Percentiles rank a stretch among this genome's conserved stretches.
Conservation (phyloP, 1,140 invertebrate species). For the Lamellibrachia luymesi region DNA sequence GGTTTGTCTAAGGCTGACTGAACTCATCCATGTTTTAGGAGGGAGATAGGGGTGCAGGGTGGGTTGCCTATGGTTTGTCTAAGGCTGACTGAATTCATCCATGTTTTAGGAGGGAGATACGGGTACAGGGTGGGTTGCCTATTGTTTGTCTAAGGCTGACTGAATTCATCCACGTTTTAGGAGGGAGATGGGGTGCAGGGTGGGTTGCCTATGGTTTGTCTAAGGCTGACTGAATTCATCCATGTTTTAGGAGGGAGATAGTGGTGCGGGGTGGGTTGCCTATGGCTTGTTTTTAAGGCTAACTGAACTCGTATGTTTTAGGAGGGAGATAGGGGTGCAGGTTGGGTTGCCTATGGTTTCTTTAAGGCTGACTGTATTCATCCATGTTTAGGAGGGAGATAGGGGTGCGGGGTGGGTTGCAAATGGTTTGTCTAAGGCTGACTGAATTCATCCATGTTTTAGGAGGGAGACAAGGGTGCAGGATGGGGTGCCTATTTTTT, state of each 20-base stretch:
- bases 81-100: no score
- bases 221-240: not conserved
- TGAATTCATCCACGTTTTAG: no score
- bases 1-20: no score
- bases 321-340: no score
- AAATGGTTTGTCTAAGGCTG: not conserved
- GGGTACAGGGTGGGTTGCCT: not conserved
- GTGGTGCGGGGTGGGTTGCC: slow-evolving; percentile 77
- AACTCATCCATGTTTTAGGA: no score
- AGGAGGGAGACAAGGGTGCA: slow-evolving; percentile 77
- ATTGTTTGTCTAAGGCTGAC: not conserved
- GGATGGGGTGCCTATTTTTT: slow-evolving; percentile 76
- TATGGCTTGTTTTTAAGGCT: slow-evolving; percentile 71
- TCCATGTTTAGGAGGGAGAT: no score
- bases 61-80: no score
- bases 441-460: slow-evolving; percentile 8
- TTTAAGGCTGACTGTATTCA: no score
- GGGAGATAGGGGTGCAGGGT: no score
- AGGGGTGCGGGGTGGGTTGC: no score
- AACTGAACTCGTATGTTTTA: slow-evolving; percentile 69
- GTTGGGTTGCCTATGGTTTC: no score
- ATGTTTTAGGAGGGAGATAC: not conserved
- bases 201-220: not conserved
- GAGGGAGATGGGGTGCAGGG: no score
- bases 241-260: slow-evolving; percentile 67